Percentiles rank a stretch among this genome's conserved stretches.
Conservation (phyloP, 2,797 vertebrate species). For the Phrynocephalus guinanensis region DNA sequence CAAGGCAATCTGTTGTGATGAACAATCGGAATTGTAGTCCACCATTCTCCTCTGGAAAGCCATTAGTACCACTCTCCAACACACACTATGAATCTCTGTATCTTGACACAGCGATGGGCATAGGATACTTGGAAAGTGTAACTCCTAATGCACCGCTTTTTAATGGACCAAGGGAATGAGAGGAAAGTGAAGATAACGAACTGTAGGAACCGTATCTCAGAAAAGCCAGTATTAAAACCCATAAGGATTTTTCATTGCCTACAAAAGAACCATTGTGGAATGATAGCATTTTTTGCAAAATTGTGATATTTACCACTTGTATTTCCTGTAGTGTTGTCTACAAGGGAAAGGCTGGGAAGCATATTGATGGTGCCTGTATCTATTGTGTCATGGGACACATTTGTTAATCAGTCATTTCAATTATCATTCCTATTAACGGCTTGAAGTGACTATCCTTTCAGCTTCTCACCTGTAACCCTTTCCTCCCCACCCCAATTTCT, state of each 20-base stretch:
- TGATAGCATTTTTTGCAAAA: constrained; percentile 30
- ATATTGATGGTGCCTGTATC: constrained; percentile 33
- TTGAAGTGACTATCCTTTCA: constrained; percentile 22
- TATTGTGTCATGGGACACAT: constrained; percentile 39
- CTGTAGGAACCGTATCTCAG: neutral
- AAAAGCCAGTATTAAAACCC: constrained; percentile 1
- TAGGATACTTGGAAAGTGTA: neutral
- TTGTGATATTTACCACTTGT: constrained; percentile 41
- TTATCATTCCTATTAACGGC: constrained; percentile 36
- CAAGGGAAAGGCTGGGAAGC: constrained; percentile 37
- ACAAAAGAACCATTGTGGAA: constrained; percentile 44
- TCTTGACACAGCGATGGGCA: neutral
- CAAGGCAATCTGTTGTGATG: too few relatives aligned
- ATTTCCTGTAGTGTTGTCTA: constrained; percentile 26
- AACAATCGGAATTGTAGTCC: too few relatives aligned
- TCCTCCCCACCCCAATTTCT: constrained; percentile 54
- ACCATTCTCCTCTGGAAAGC: too few relatives aligned
- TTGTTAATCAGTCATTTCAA: constrained; percentile 56
- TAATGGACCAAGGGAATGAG: neutral
- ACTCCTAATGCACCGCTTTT: neutral
- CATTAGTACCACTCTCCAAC: too few relatives aligned
- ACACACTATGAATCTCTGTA: neutral
- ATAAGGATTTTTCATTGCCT: constrained; percentile 20
- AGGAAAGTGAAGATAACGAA: neutral
- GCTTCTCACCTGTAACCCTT: constrained; percentile 30